Evolutionary conservation across 1,140 invertebrate genomes (phyloP).

Genomic region (Drosophila prosaltans): DNA sequence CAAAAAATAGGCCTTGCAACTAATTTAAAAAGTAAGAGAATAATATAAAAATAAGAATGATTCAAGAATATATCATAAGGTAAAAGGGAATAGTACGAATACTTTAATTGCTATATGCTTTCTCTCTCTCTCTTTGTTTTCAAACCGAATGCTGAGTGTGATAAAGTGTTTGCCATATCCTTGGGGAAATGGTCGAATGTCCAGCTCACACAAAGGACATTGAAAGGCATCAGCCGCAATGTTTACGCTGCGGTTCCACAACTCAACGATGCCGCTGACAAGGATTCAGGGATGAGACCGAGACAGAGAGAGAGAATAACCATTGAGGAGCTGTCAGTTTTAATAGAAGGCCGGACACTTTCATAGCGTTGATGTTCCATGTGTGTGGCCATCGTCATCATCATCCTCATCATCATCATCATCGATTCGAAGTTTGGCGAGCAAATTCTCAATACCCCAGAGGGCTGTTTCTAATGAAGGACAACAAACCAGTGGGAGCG

Average conservation of each 20-base stretch:
- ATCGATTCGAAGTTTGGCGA: constrained; percentile 58
- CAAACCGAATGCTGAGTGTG: constrained; percentile 46
- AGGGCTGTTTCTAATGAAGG: constrained; percentile 77
- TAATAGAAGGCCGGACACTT: constrained; percentile 71
- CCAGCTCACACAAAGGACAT: constrained; percentile 39
- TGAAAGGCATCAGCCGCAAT: constrained; percentile 57
- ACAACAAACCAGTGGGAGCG: constrained; percentile 38
- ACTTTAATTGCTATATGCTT: constrained; percentile 7
- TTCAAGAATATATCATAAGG: constrained; percentile 5
- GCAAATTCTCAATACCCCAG: constrained; percentile 54
- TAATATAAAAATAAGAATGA: not conserved
- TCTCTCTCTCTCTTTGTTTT: not conserved
- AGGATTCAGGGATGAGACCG: not conserved
- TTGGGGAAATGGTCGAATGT: constrained; percentile 50
- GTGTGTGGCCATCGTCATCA: constrained; percentile 41
- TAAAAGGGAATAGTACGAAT: not conserved
- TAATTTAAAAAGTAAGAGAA: constrained; percentile 1
- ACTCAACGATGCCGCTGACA: constrained; percentile 17
- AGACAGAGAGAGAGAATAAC: constrained; percentile 5
- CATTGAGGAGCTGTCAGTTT: constrained; percentile 60
- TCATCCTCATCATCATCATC: constrained; percentile 27
- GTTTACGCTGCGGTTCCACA: constrained; percentile 61
- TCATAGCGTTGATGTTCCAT: constrained; percentile 64
- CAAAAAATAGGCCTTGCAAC: not conserved
- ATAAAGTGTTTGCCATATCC: constrained; percentile 56